Percentiles rank a stretch among this genome's conserved stretches.
Conservation (phyloP, 2,113 vertebrate genomes). For the Trematomus loennbergii region DNA sequence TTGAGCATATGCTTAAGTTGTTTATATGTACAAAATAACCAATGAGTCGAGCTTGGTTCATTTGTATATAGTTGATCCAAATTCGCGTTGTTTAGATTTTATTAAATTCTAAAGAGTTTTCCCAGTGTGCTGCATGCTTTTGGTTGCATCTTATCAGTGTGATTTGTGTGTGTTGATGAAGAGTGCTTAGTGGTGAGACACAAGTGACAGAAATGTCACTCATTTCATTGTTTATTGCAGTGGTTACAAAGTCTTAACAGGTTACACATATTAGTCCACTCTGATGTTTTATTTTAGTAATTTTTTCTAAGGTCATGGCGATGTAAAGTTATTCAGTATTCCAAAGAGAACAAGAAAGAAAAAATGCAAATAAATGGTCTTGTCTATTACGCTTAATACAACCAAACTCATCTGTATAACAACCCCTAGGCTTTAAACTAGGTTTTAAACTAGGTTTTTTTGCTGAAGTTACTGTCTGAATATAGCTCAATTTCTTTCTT, state of each 20-base stretch:
- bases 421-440: not conserved
- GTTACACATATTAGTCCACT: not conserved
- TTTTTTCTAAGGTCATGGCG: not conserved
- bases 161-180: not conserved
- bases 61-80: constrained; percentile 63
- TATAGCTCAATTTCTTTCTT: too few species aligned
- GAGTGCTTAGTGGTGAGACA: not conserved
- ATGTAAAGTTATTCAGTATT: not conserved
- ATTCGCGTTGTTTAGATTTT: constrained; percentile 34
- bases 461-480: too few species aligned
- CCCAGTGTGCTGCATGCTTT: not conserved
- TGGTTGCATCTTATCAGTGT: not conserved
- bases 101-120: constrained; percentile 60
- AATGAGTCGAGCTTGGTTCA: constrained; percentile 34
- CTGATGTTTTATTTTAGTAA: not conserved
- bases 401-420: not conserved
- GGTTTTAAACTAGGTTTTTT: too few species aligned
- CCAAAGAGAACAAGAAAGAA: not conserved
- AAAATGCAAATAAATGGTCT: too few species aligned
- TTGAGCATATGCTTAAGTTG: constrained; percentile 44
- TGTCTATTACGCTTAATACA: not conserved
- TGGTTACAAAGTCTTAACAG: not conserved
- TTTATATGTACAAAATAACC: constrained; percentile 76
- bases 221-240: not conserved
- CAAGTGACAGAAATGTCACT: not conserved